Evolutionary conservation across 2,113 vertebrate species (phyloP).

Genomic region (Macrotus californicus): DNA sequence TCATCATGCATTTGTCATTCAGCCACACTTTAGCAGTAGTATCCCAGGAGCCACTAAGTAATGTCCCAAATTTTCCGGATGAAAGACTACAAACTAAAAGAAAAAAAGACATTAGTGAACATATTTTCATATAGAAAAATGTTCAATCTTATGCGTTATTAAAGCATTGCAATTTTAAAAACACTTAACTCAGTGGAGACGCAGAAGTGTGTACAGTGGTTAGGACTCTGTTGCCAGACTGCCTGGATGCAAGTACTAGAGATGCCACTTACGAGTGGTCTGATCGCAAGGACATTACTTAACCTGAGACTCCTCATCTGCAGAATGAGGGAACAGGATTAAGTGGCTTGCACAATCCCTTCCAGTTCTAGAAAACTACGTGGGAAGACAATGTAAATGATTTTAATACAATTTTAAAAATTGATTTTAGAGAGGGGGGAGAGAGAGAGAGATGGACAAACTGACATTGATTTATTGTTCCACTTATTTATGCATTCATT

Average conservation of each 20-base stretch:
- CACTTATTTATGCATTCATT: too few species aligned
- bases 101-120: constrained; percentile 31
- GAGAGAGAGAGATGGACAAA: too few species aligned
- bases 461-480: too few species aligned
- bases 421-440: too few species aligned
- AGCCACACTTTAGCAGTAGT: constrained; percentile 97
- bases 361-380: neutral
- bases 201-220: neutral
- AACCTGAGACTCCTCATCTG: neutral
- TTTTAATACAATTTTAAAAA: too few species aligned
- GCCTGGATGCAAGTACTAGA: neutral
- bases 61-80: constrained; percentile 95
- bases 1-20: constrained; percentile 99
- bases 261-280: neutral
- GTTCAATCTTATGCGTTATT: neutral
- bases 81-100: constrained; percentile 93
- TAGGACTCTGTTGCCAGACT: neutral
- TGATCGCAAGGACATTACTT: neutral
- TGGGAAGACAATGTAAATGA: neutral
- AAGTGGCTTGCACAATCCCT: neutral
- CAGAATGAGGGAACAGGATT: neutral
- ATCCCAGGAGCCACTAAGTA: constrained; percentile 98
- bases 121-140: constrained; percentile 6
- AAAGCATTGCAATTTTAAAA: constrained; percentile 6
- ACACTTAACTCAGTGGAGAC: constrained; percentile 7